phyloP scores from a whole-genome alignment of 2,888 invertebrate genomes.

The Pharmacophagus antenor region DNA sequence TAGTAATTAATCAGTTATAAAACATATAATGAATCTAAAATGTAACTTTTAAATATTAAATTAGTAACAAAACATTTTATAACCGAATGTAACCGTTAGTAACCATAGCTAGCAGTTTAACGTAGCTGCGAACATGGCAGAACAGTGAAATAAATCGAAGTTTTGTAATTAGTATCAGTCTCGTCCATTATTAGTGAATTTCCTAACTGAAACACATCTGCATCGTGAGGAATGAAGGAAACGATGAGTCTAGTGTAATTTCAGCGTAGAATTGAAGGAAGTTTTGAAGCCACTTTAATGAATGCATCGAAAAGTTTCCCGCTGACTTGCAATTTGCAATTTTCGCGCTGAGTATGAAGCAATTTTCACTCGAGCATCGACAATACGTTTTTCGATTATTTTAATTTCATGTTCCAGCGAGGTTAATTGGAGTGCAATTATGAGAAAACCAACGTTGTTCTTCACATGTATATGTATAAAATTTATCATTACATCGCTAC shows the following conservation, averaged over 20 bases:
- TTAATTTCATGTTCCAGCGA: constrained; percentile 28
- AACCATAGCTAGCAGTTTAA: not conserved
- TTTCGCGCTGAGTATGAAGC: constrained; percentile 43
- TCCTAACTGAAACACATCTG: constrained; percentile 32
- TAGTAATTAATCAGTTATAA: too few species aligned
- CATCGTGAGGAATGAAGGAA: constrained; percentile 41
- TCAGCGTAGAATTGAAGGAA: constrained; percentile 57
- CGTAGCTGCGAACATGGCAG: not conserved
- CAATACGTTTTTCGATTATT: constrained; percentile 31
- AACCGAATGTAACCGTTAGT: not conserved
- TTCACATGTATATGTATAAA: constrained; percentile 1
- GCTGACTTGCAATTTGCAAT: constrained; percentile 59
- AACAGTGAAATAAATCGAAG: constrained; percentile 8
- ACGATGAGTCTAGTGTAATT: constrained; percentile 51
- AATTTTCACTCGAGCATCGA: constrained; percentile 38
- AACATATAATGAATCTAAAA: too few species aligned
- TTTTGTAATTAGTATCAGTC: constrained; percentile 21
- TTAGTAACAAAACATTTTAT: too few species aligned
- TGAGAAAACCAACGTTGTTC: constrained; percentile 13
- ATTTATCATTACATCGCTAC: not conserved
- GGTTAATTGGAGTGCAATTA: constrained; percentile 30
- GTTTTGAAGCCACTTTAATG: constrained; percentile 59
- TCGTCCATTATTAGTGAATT: constrained; percentile 29
- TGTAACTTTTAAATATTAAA: too few species aligned
- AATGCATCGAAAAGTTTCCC: constrained; percentile 65